These are phyloP conservation scores for Asbolus verrucosus DNA, from an alignment of 1,140 invertebrate genomes.

Conservation along the genomic window DNA sequence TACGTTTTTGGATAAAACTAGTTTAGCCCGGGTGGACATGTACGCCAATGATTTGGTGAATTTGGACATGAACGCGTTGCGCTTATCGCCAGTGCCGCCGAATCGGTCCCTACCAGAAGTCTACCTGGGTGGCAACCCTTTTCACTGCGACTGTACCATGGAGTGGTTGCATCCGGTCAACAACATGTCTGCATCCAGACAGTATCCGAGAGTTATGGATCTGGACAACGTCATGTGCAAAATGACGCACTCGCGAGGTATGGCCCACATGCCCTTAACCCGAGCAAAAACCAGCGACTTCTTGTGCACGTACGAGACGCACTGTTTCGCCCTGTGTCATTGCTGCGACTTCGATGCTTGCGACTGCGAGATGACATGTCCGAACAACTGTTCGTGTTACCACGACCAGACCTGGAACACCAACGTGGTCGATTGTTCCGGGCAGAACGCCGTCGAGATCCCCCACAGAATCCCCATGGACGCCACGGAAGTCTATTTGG, in stretches of 20 bases:
- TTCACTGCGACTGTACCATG: slow-evolving; percentile 93
- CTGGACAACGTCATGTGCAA: slow-evolving; percentile 87
- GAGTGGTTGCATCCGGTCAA: slow-evolving; percentile 91
- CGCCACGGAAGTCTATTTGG: slow-evolving; percentile 90
- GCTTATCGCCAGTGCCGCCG: slow-evolving; percentile 77
- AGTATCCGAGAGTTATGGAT: slow-evolving; percentile 89
- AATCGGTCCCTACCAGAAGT: slow-evolving; percentile 83
- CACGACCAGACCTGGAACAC: slow-evolving; percentile 93
- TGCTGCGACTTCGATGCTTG: slow-evolving; percentile 96
- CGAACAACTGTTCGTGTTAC: slow-evolving; percentile 91
- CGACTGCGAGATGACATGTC: slow-evolving; percentile 96
- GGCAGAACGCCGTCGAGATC: slow-evolving; percentile 79
- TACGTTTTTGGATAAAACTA: slow-evolving; percentile 86
- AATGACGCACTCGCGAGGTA: slow-evolving; percentile 80
- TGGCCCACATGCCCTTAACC: slow-evolving; percentile 76
- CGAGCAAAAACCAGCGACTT: slow-evolving; percentile 82
- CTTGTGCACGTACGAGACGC: slow-evolving; percentile 90
- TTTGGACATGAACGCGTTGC: slow-evolving; percentile 83
- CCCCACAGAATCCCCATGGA: slow-evolving; percentile 93
- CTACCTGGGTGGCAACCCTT: slow-evolving; percentile 89
- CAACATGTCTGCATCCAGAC: slow-evolving; percentile 81
- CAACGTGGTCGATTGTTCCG: slow-evolving; percentile 92
- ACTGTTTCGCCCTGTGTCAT: slow-evolving; percentile 93
- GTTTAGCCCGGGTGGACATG: slow-evolving; percentile 87
- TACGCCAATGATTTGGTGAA: slow-evolving; percentile 87